A percentile compares a stretch with the other conserved stretches of the same genome.
Conservation (phyloP, 30 jellyfish, hydroid and myxozoan genomes). For the Aurelia coerulea region DNA sequence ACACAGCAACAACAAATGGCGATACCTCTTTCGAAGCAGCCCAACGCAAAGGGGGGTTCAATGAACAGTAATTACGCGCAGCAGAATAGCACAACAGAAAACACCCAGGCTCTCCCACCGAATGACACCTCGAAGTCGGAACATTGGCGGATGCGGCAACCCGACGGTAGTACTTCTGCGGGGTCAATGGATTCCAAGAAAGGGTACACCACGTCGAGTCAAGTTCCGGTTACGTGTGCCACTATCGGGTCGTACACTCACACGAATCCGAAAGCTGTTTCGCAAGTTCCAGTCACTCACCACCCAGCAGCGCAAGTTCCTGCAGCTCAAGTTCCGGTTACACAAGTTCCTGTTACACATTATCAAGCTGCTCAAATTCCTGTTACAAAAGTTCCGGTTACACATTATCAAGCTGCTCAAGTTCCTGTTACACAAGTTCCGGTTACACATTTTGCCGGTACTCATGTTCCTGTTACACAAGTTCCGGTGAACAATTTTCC, state of each 20-base stretch:
- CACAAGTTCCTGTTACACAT: background rate
- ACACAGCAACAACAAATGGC: constrained; percentile 92
- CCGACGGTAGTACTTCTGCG: constrained; percentile 2
- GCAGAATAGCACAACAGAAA: background rate
- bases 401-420: background rate
- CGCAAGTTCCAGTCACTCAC: background rate
- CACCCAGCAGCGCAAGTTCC: background rate
- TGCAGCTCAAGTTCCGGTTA: background rate
- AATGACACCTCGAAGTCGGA: constrained; percentile 20
- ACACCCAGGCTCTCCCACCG: background rate
- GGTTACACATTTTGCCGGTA: constrained; percentile 24
- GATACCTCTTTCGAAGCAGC: constrained; percentile 7
- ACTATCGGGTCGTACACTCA: constrained; percentile 5
- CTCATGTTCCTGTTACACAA: constrained; percentile 47
- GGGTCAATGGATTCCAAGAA: constrained; percentile 19
- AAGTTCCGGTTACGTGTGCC: constrained; percentile 26
- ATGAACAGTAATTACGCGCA: background rate
- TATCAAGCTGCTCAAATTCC: no score
- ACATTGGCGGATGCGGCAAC: constrained; percentile 1
- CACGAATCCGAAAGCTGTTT: constrained; percentile 2
- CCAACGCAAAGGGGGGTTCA: constrained; percentile 1
- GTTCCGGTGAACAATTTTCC: constrained; percentile 56
- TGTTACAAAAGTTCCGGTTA: background rate
- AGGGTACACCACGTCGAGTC: constrained; percentile 24
- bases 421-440: constrained; percentile 20